Evolutionary conservation across 2,113 vertebrate species (phyloP), one percentile per base, ranked within the genome.

Genomic region (Anarrhichthys ocellatus): DNA sequence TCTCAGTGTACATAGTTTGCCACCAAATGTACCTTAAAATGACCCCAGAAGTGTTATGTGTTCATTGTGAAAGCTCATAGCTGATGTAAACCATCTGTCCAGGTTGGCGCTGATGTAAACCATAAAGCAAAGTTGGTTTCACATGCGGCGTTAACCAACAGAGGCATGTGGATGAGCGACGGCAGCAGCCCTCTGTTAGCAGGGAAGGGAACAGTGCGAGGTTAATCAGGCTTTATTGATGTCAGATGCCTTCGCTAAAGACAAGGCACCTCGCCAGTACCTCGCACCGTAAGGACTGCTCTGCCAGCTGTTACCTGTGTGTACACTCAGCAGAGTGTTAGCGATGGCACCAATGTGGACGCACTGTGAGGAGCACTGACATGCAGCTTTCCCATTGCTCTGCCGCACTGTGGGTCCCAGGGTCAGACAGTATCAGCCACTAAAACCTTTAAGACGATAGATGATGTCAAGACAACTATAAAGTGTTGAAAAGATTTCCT

Each of bases 191-290:
- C 34, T n/a, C 61, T 69, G 44, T 36, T 40, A 46, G 50, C 67
- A 58, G 61, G 34, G 32, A 15, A 48, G 48, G 32, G 20, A 64
- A n/a, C 65, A 32, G 13, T 64, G 8, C 27, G 66, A 73, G 72
- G 50, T 84, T 71, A 85, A 87, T 82, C 36, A 72, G 52, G 29
- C 67, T 74, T 74, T 61, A 76, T 34, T 62, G 64, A 80, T 80
- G 81, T 70, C 84, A 84, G 76, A 72, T 85, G 84, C 72, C 84
- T 59, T 76, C 46, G 62, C 4, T 79, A 27, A 76, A 76, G 48
- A 58, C n/a, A 8, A 13, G 59, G 73, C 76, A 6, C 18, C 9
- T 29, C 36, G 66, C 83, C 77, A 88, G 18, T 42, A 66, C 70
- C 40, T 66, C 44, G 34, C 62, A 62, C 7, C 1, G 27, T 22